Conservation (phyloP, 53 echinoderm and acorn worm species). For the Antedon mediterranea region DNA sequence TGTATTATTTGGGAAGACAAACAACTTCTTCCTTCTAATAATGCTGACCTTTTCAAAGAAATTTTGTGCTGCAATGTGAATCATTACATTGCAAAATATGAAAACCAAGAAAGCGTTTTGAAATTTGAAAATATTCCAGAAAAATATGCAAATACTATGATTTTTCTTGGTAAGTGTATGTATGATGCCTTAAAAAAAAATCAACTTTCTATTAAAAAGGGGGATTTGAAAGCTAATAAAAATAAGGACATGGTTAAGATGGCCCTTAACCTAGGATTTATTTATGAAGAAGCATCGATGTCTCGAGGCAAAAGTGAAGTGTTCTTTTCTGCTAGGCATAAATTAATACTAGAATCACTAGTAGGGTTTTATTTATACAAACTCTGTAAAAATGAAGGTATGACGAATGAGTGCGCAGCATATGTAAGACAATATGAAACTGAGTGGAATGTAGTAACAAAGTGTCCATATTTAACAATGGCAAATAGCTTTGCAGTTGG, state of each 20-base stretch:
- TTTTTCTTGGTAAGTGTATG: neutral
- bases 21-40: neutral
- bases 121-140: neutral
- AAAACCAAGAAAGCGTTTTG: neutral
- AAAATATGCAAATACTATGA: neutral
- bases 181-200: neutral
- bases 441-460: neutral
- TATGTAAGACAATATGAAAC: too few species aligned
- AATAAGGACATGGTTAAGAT: too few species aligned
- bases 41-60: neutral
- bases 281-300: neutral
- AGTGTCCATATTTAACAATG: neutral
- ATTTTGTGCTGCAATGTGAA: neutral
- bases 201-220: neutral
- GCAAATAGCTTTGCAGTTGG: neutral
- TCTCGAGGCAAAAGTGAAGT: too few species aligned
- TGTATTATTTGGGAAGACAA: neutral
- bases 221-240: too few species aligned
- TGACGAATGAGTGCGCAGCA: neutral
- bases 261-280: neutral
- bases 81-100: neutral
- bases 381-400: neutral
- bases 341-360: neutral
- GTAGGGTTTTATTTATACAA: neutral
- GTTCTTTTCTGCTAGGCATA: neutral